Conservation (phyloP, 2,797 vertebrate species). For the Phrynocephalus guinanensis region DNA sequence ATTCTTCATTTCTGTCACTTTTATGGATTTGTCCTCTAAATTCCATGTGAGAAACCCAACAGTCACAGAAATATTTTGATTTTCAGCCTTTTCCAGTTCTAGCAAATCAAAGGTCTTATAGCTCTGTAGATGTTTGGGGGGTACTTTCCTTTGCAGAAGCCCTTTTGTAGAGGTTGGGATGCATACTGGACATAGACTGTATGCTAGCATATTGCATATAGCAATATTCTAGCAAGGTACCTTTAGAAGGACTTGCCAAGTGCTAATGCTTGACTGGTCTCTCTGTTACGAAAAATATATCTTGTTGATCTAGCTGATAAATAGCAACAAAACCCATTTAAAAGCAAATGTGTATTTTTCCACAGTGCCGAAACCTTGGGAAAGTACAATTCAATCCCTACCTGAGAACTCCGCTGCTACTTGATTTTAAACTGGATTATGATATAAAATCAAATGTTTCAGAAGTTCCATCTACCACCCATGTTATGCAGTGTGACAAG, state of each 20-base stretch:
- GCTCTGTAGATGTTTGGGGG: too few relatives aligned
- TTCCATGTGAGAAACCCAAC: too few relatives aligned
- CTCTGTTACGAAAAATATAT: neutral
- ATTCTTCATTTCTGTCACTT: neutral
- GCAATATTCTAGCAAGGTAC: neutral
- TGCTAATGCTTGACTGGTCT: neutral
- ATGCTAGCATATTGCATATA: neutral
- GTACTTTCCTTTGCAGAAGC: too few relatives aligned
- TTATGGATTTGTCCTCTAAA: too few relatives aligned
- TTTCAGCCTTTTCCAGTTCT: too few relatives aligned
- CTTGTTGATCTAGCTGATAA: neutral
- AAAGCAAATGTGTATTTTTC: neutral
- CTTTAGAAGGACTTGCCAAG: neutral
- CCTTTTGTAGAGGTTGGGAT: too few relatives aligned
- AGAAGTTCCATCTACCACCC: accelerated
- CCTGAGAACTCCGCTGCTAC: slow-evolving; percentile 9
- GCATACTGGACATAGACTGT: neutral
- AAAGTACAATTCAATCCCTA: neutral
- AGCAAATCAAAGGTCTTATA: too few relatives aligned
- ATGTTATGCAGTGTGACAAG: neutral
- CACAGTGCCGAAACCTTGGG: slow-evolving; percentile 1
- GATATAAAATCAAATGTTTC: neutral
- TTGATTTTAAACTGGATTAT: neutral
- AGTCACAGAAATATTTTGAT: too few relatives aligned
- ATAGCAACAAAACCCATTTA: too few relatives aligned